A percentile compares a stretch with the other conserved stretches of the same genome.
Evolutionary conservation across 2,797 vertebrate species (phyloP).

Genomic region (Margarornis squamiger): DNA sequence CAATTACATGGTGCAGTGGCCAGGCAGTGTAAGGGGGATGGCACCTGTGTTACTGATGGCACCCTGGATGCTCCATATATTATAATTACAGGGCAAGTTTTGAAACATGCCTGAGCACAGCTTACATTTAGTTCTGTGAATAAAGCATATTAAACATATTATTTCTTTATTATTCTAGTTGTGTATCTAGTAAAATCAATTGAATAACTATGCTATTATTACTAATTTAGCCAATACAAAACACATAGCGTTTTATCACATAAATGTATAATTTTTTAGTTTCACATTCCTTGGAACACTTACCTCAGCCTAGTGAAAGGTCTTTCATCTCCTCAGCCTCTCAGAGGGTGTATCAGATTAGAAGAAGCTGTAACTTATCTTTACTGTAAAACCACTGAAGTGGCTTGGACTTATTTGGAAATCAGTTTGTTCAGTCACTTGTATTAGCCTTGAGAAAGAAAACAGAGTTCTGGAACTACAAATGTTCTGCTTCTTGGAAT

Average conservation of each 20-base stretch:
- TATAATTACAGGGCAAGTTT: not conserved
- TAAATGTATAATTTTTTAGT: not conserved
- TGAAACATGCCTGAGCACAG: not conserved
- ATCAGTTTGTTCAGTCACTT: not conserved
- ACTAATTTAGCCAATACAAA: not conserved
- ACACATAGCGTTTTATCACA: not conserved
- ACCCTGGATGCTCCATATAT: not conserved
- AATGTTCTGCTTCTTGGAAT: constrained; percentile 27
- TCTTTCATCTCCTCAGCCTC: constrained; percentile 7
- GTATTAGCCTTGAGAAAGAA: not conserved
- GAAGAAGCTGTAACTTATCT: not conserved
- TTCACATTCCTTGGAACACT: not conserved
- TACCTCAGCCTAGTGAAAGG: not conserved
- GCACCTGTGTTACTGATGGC: not conserved
- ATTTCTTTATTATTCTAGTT: not conserved
- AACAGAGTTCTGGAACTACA: not conserved
- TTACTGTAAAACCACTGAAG: not conserved
- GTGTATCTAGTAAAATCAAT: not conserved
- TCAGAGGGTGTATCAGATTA: not conserved
- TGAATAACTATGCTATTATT: not conserved
- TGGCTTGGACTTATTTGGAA: not conserved
- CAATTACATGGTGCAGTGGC: not conserved
- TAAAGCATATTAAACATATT: not conserved
- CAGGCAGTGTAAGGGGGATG: not conserved
- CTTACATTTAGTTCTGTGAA: not conserved